Percentiles rank a stretch among this genome's conserved stretches.
These are phyloP conservation scores for Gnathonemus echidnorhynchus DNA, from an alignment of 2,113 vertebrate species.

Conservation along the genomic window DNA sequence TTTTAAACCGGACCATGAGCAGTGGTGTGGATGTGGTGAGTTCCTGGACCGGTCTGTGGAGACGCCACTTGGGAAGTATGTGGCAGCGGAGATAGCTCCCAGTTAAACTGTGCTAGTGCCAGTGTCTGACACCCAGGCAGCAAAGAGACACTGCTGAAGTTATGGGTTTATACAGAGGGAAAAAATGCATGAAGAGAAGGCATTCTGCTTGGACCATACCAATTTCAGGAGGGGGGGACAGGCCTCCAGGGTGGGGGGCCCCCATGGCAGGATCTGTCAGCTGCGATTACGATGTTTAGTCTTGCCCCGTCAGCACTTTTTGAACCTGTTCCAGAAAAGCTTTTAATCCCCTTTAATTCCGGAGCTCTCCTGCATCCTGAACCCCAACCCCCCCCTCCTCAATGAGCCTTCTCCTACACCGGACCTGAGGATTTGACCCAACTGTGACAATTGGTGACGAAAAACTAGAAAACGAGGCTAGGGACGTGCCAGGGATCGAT, in stretches of 20 bases:
- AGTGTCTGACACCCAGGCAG: neutral
- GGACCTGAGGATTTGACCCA: conserved; percentile 47
- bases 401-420: neutral
- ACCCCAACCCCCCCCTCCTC: conserved; percentile 39
- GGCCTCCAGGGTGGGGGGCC: conserved; percentile 27
- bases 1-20: neutral
- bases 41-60: neutral
- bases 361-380: conserved; percentile 50
- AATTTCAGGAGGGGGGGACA: conserved; percentile 39
- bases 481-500: neutral
- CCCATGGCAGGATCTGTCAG: conserved; percentile 65
- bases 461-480: conserved; percentile 22
- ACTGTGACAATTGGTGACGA: conserved; percentile 37
- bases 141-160: neutral
- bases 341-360: conserved; percentile 74
- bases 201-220: conserved; percentile 14
- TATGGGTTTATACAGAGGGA: neutral
- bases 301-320: conserved; percentile 75
- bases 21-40: neutral
- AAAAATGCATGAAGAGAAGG: neutral
- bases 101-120: neutral
- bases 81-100: neutral
- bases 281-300: conserved; percentile 63
- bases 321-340: conserved; percentile 83
- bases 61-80: neutral